phyloP scores from a whole-genome alignment of 1,140 invertebrate genomes.

The Philopotamus ludificatus region DNA sequence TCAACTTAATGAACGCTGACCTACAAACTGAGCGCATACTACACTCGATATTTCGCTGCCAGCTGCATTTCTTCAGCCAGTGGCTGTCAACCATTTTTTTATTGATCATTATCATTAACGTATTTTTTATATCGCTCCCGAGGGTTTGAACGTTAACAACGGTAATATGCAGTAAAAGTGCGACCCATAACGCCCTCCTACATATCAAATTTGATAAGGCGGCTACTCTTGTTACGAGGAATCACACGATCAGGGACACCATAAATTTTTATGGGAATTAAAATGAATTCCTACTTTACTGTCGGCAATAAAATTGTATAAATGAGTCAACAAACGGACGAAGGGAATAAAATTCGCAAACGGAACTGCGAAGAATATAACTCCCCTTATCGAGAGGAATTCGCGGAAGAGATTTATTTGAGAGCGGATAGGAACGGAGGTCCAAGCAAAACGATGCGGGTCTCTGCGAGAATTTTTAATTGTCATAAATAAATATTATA shows the following conservation, averaged over 20 bases:
- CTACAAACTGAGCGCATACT: too few species aligned
- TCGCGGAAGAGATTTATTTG: slow-evolving; percentile 35
- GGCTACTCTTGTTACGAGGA: slow-evolving; percentile 11
- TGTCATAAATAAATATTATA: too few species aligned
- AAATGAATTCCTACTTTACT: slow-evolving; percentile 38
- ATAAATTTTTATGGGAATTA: slow-evolving; percentile 39
- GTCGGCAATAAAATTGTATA: slow-evolving; percentile 37
- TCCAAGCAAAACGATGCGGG: too few species aligned
- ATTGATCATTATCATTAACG: too few species aligned
- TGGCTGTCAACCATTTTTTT: too few species aligned
- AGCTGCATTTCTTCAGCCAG: too few species aligned
- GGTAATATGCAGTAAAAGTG: background rate
- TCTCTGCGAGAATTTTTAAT: too few species aligned
- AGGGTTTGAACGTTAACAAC: background rate
- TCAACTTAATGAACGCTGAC: too few species aligned
- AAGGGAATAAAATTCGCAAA: slow-evolving; percentile 34
- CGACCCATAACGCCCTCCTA: background rate
- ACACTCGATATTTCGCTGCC: too few species aligned
- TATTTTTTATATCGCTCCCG: background rate
- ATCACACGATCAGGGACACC: background rate
- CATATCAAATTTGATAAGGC: slow-evolving; percentile 9
- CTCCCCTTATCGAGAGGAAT: slow-evolving; percentile 10
- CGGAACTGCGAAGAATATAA: slow-evolving; percentile 17
- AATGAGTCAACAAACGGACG: slow-evolving; percentile 38
- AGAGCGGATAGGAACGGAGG: slow-evolving; percentile 15